phyloP scores from a whole-genome alignment of 23 tunicate genomes.

The Styela clava region DNA sequence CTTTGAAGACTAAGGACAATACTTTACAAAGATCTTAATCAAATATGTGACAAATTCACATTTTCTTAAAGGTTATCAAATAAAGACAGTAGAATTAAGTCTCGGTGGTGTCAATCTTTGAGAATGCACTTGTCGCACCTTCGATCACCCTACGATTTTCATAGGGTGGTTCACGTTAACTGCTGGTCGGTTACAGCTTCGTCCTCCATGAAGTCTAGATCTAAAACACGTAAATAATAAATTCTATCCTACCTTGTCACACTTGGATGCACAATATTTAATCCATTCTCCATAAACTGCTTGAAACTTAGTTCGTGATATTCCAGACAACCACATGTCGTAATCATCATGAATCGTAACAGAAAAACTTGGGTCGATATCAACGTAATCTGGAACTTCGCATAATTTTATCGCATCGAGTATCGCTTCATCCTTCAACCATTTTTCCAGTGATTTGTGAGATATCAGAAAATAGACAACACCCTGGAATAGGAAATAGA shows the following conservation, averaged over 20 bases:
- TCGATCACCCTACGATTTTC: no score
- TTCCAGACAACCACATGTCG: constrained; percentile 60
- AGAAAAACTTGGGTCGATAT: constrained; percentile 60
- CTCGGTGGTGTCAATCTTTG: no score
- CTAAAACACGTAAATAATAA: no score
- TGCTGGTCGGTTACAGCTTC: no score
- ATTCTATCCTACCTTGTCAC: constrained; percentile 1
- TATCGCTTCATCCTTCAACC: constrained; percentile 50
- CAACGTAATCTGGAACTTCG: constrained; percentile 70
- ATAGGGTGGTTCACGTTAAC: no score
- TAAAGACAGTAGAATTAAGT: no score
- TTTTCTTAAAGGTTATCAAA: no score
- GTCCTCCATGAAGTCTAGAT: no score
- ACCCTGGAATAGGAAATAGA: constrained; percentile 35
- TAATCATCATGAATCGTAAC: constrained; percentile 83
- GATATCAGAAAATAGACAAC: constrained; percentile 62
- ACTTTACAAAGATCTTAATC: no score
- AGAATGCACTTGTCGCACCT: no score
- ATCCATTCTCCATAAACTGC: constrained; percentile 71
- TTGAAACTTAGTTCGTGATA: constrained; percentile 54
- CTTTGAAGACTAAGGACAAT: no score
- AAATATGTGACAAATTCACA: no score
- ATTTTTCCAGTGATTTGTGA: constrained; percentile 67
- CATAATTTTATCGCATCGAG: constrained; percentile 29
- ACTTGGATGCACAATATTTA: constrained; percentile 36